Evolutionary conservation across 2,888 invertebrate genomes (phyloP).

Genomic region (Euproctis similis): DNA sequence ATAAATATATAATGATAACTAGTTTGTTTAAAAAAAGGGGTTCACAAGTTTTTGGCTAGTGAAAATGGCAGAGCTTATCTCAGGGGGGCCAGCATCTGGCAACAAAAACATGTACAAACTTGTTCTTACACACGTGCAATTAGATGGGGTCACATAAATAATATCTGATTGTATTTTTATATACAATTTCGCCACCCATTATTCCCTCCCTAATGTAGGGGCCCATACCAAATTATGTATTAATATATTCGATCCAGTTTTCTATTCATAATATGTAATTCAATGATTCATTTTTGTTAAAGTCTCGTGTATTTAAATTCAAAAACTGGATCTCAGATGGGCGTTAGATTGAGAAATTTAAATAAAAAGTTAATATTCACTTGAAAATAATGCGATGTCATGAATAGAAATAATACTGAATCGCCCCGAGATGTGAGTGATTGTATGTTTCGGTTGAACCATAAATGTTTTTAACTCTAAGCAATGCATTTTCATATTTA

Average conservation of each 20-base stretch:
- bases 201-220: constrained; percentile 63
- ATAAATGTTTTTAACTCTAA: too few species aligned
- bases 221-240: constrained; percentile 68
- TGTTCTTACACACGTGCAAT: constrained; percentile 55
- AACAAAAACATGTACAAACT: constrained; percentile 46
- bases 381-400: constrained; percentile 22
- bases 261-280: constrained; percentile 70
- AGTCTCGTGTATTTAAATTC: constrained; percentile 58
- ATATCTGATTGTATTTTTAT: constrained; percentile 43
- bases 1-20: neutral
- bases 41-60: neutral
- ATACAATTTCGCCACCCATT: constrained; percentile 64
- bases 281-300: constrained; percentile 66
- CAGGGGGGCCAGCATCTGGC: constrained; percentile 30
- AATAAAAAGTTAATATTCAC: constrained; percentile 58
- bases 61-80: constrained; percentile 8
- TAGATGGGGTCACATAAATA: constrained; percentile 45
- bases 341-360: constrained; percentile 63
- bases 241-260: constrained; percentile 73
- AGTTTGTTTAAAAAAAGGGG: constrained; percentile 1
- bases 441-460: too few species aligned
- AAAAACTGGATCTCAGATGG: constrained; percentile 67
- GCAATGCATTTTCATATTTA: too few species aligned
- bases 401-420: constrained; percentile 17
- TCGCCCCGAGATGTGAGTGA: neutral